A percentile compares a stretch with the other conserved stretches of the same genome.
These are phyloP conservation scores for Lepus oiostolus DNA, from an alignment of 2,797 vertebrate species.

Conservation along the genomic window DNA sequence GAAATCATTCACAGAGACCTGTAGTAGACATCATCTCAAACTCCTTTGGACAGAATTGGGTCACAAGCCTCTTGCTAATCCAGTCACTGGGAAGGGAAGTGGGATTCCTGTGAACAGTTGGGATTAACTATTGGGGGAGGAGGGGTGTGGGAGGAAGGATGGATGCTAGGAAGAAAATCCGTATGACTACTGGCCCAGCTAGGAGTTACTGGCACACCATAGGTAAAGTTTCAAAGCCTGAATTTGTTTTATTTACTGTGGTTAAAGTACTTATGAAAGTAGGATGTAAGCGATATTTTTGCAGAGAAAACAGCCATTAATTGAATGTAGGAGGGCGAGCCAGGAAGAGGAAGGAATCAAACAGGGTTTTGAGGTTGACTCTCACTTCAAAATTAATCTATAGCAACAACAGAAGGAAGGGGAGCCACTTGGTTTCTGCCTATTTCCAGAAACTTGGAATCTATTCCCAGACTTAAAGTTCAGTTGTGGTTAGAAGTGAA, in stretches of 20 bases:
- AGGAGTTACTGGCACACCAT: neutral
- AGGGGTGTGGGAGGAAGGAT: neutral
- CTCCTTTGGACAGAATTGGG: neutral
- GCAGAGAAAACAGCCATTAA: neutral
- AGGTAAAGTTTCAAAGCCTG: conserved; percentile 33
- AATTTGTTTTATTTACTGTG: conserved; percentile 34
- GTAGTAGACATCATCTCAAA: neutral
- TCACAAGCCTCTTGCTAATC: neutral
- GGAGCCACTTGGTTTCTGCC: conserved; percentile 48
- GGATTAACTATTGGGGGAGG: too few relatives aligned
- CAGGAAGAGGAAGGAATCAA: neutral
- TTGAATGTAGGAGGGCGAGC: neutral
- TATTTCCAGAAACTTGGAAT: conserved; percentile 77
- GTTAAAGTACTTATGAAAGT: conserved; percentile 23
- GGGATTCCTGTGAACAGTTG: accelerated
- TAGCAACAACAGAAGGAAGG: conserved; percentile 31
- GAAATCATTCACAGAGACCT: neutral
- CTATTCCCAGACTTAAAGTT: conserved; percentile 69
- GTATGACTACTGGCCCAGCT: neutral
- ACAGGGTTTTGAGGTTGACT: conserved; percentile 11
- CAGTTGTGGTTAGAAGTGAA: conserved; percentile 69
- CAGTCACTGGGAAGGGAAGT: neutral
- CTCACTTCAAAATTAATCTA: conserved; percentile 29
- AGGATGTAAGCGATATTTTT: neutral
- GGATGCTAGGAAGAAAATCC: neutral